phyloP scores from a whole-genome alignment of 2,888 invertebrate species.

The Parnassius apollo region DNA sequence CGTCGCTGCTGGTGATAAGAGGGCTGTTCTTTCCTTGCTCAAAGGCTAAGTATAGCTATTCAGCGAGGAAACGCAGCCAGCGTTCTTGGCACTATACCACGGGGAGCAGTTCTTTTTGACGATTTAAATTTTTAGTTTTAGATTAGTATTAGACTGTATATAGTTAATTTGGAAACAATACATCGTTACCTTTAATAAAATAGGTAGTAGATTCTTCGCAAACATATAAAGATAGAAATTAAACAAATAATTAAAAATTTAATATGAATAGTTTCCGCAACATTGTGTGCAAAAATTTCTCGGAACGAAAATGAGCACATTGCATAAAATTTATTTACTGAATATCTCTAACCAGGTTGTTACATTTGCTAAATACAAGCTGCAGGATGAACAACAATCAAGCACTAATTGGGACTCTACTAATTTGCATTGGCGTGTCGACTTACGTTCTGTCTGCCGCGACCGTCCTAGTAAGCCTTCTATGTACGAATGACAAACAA shows the following conservation, averaged over 20 bases:
- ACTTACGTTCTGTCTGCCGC: slow-evolving; percentile 43
- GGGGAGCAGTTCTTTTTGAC: no score
- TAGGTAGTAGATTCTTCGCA: background rate
- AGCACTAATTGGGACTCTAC: slow-evolving; percentile 72
- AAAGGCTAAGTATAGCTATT: no score
- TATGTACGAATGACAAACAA: slow-evolving; percentile 25
- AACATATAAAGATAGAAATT: no score
- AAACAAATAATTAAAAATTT: no score
- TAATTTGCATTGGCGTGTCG: slow-evolving; percentile 66
- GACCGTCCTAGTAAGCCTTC: slow-evolving; percentile 40
- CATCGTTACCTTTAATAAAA: background rate
- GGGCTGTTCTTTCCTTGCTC: no score
- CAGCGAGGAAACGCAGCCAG: no score
- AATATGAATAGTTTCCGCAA: background rate
- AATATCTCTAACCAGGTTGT: slow-evolving; percentile 59
- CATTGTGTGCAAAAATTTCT: slow-evolving; percentile 26
- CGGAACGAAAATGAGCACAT: slow-evolving; percentile 45
- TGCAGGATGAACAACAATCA: slow-evolving; percentile 65
- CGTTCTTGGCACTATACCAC: no score
- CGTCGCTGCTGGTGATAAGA: no score
- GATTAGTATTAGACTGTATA: background rate
- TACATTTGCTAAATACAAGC: slow-evolving; percentile 66
- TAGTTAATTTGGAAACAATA: background rate
- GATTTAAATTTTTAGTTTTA: no score
- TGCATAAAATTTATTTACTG: slow-evolving; percentile 58